phyloP scores from a whole-genome alignment of 1,140 invertebrate genomes.

The Leptoteleia sp. region DNA sequence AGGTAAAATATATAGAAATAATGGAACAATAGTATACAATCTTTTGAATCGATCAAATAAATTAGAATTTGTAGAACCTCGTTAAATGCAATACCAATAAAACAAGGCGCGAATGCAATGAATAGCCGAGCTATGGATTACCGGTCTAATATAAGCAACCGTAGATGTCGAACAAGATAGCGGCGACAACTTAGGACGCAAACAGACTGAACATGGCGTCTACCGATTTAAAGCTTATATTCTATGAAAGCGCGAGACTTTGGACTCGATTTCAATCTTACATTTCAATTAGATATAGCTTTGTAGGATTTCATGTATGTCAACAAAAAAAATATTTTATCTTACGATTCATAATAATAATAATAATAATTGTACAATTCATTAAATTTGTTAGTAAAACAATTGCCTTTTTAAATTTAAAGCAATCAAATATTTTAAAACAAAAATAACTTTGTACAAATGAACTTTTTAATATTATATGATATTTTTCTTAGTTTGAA shows the following conservation, averaged over 20 bases:
- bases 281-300: no score
- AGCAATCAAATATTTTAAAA: no score
- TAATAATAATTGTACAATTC: no score
- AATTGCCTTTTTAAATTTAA: no score
- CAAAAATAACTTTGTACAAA: no score
- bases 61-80: conserved; percentile 57
- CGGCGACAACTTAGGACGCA: conserved; percentile 43
- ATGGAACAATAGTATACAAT: neutral
- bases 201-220: conserved; percentile 28
- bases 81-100: conserved; percentile 78
- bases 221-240: conserved; percentile 13
- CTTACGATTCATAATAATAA: no score
- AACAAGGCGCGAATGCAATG: conserved; percentile 74
- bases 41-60: conserved; percentile 7
- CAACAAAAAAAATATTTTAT: no score
- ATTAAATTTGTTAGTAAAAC: no score
- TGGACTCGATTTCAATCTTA: no score
- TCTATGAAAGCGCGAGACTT: neutral
- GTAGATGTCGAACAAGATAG: conserved; percentile 50
- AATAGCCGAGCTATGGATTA: conserved; percentile 68
- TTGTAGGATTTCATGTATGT: no score
- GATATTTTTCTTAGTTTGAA: no score
- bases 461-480: no score
- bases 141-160: conserved; percentile 32
- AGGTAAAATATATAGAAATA: conserved; percentile 1